Evolutionary conservation across 2,888 invertebrate genomes (phyloP).

Genomic region (Capitulum mitella): DNA sequence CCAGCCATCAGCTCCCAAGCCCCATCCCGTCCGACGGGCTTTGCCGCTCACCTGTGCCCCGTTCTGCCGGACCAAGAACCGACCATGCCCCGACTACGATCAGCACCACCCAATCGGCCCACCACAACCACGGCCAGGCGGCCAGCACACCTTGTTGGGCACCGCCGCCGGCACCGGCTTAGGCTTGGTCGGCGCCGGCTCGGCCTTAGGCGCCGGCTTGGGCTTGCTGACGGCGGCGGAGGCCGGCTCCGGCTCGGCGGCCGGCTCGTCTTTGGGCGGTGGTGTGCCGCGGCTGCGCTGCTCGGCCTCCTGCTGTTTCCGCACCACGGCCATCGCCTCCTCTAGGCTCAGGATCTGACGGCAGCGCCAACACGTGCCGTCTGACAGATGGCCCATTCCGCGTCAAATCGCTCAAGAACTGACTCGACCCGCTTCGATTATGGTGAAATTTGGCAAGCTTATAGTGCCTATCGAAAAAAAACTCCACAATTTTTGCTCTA

Average conservation of each 20-base stretch:
- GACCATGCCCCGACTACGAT: too few relatives aligned
- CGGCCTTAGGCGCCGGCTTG: neutral
- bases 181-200: neutral
- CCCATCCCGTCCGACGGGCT: too few relatives aligned
- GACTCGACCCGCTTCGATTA: too few relatives aligned
- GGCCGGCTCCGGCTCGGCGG: neutral
- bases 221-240: neutral
- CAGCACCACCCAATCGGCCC: neutral
- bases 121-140: neutral
- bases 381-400: too few relatives aligned
- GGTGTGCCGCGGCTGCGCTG: neutral
- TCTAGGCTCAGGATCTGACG: slow-evolving; percentile 3
- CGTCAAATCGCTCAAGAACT: too few relatives aligned
- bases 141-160: neutral
- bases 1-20: too few relatives aligned
- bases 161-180: neutral
- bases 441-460: too few relatives aligned
- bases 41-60: too few relatives aligned
- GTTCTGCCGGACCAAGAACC: too few relatives aligned
- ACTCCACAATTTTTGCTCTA: too few relatives aligned
- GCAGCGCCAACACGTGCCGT: too few relatives aligned
- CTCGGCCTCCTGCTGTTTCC: neutral
- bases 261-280: neutral
- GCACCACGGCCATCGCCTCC: slow-evolving; percentile 7
- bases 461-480: too few relatives aligned